Evolutionary conservation across 1,140 invertebrate genomes (phyloP), one percentile per base, ranked within the genome.

Genomic region (Drosophila fuyamai): DNA sequence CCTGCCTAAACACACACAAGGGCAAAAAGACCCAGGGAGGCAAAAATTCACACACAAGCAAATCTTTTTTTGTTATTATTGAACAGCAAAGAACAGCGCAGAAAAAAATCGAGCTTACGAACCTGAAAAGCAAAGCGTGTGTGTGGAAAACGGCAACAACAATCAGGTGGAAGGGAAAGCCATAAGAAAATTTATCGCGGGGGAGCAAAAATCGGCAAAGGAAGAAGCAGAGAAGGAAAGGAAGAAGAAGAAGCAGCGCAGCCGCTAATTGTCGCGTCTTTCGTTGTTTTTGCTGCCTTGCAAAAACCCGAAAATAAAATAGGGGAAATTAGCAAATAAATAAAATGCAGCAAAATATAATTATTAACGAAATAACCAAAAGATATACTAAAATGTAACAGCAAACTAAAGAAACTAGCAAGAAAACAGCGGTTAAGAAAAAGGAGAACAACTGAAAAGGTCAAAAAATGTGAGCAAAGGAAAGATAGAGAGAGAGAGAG

Each of bases 251-350:
- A 82, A 85, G 82, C 81, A 76, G 83, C 88, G 84, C 67, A 84
- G 84, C 76, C 83, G 83, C 79, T 83, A 88, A 82, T 88, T 81
- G 79, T 81, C 67, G 77, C 61, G 81, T 84, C 81, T 72, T 61
- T 68, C 44, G 62, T 66, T 50, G 67, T 67, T 67, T 63, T 70
- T 56, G 63, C 65, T 82, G 73, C 57, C 57, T 83, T 71, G 80
- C 80, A 79, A 81, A 82, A 82, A 63, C 40, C 27, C 36, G 12
- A 47, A 58, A 61, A 61, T 51, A 14, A 32, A 80, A 70, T 55
- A 40, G 53, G 35, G 54, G 36, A 44, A 65, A 63, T 48, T 46
- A 44, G 58, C 16, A 35, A 38, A 47, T 44, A 18, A 29, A 60
- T 60, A 40, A 40, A 36, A 10, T 38, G 38, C n/a, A 38, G 12